phyloP scores from a whole-genome alignment of 2,113 vertebrate genomes.

The Mustelus asterias region DNA sequence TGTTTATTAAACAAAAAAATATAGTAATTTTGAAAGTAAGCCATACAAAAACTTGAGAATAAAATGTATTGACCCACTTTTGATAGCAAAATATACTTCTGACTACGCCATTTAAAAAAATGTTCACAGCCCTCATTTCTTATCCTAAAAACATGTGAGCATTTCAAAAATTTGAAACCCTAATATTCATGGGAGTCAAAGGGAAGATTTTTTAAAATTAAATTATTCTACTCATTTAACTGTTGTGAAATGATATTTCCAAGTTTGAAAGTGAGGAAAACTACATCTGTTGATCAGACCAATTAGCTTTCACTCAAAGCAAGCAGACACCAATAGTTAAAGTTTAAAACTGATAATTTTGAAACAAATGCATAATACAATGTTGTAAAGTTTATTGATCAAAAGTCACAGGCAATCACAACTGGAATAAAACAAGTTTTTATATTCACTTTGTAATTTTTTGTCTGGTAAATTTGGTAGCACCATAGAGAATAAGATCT shows the following conservation, averaged over 20 bases:
- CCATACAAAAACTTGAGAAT: no score
- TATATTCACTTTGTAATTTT: neutral
- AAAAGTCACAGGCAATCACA: neutral
- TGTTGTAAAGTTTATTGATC: neutral
- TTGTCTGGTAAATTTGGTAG: neutral
- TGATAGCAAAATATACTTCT: neutral
- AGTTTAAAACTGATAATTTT: neutral
- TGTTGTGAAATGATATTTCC: neutral
- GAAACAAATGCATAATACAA: neutral
- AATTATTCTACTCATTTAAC: neutral
- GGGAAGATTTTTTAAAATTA: neutral
- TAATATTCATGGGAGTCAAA: neutral
- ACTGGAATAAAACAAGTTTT: neutral
- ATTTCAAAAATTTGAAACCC: neutral
- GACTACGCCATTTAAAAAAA: neutral
- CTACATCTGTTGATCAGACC: slow-evolving; percentile 3
- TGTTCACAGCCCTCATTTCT: neutral
- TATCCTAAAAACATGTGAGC: neutral
- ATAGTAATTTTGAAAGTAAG: neutral
- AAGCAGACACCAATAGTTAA: neutral
- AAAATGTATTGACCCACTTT: slow-evolving; percentile 12
- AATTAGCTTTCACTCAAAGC: neutral
- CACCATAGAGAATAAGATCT: neutral
- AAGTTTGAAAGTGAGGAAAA: neutral
- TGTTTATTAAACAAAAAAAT: neutral